Percentiles rank a stretch among this genome's conserved stretches.
Evolutionary conservation across 2,797 vertebrate genomes (phyloP).

Genomic region (Xiphorhynchus erythropygius): DNA sequence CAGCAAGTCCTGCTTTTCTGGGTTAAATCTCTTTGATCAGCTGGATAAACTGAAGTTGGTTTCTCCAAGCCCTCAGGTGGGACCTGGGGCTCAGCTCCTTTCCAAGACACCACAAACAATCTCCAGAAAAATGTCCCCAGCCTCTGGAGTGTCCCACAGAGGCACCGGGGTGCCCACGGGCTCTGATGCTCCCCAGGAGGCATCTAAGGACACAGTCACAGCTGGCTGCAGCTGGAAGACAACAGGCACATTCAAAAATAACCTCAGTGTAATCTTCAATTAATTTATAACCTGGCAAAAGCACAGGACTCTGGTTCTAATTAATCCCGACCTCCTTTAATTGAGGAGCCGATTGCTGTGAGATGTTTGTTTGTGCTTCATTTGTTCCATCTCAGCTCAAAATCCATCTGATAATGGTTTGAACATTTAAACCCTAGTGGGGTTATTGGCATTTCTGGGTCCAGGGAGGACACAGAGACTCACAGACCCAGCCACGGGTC

Average conservation of each 20-base stretch:
- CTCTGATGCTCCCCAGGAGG: not conserved
- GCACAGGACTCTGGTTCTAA: not conserved
- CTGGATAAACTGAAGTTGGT: not conserved
- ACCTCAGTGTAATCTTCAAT: not conserved
- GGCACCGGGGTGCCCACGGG: not conserved
- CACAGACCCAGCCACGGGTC: not conserved
- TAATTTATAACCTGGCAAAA: not conserved
- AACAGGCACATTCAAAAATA: not conserved
- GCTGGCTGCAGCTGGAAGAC: conserved; percentile 2
- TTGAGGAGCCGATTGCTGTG: not conserved
- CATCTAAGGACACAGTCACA: not conserved
- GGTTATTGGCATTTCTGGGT: not conserved
- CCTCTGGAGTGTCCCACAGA: fast-evolving
- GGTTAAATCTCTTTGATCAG: not conserved
- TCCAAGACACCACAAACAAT: not conserved
- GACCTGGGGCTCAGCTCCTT: not conserved
- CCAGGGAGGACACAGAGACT: not conserved
- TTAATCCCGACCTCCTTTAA: not conserved
- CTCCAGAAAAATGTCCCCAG: fast-evolving
- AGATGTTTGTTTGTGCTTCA: not conserved
- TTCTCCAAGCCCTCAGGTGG: fast-evolving
- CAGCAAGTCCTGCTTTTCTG: not conserved
- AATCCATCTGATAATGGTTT: not conserved
- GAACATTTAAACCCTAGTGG: not conserved
- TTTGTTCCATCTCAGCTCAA: not conserved